Conservation (phyloP, 2,113 vertebrate genomes). For the Acrocephalus kingi region DNA sequence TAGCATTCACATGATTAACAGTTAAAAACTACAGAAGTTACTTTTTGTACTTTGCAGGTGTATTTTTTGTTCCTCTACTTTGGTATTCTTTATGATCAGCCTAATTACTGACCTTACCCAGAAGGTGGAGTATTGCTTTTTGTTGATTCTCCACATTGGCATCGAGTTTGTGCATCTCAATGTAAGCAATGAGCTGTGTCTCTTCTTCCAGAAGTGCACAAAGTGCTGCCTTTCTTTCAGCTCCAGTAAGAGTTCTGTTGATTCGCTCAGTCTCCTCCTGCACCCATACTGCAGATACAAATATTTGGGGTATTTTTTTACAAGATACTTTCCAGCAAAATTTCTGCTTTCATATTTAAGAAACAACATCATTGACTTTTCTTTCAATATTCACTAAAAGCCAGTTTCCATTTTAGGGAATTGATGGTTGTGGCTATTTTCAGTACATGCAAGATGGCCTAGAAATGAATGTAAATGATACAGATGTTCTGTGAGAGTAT, state of each 20-base stretch:
- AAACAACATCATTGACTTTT: background rate
- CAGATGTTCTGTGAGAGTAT: background rate
- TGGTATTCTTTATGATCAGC: background rate
- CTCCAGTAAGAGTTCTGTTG: slow-evolving; percentile 74
- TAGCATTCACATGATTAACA: background rate
- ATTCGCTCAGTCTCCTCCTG: slow-evolving; percentile 78
- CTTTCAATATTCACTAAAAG: background rate
- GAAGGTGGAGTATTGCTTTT: slow-evolving; percentile 71
- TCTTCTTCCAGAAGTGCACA: slow-evolving; percentile 89
- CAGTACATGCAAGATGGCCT: background rate
- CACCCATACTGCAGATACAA: slow-evolving; percentile 82
- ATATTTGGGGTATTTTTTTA: background rate
- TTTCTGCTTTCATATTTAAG: background rate
- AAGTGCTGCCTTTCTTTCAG: slow-evolving; percentile 86
- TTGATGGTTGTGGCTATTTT: background rate
- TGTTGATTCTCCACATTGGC: slow-evolving; percentile 68
- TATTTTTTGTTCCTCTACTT: background rate
- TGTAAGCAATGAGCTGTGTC: slow-evolving; percentile 80
- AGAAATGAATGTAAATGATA: background rate
- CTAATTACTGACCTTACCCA: slow-evolving; percentile 84
- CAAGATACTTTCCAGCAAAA: background rate
- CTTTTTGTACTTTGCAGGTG: background rate
- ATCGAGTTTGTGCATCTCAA: slow-evolving; percentile 77
- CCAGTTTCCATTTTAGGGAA: background rate
- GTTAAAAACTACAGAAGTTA: background rate